Evolutionary conservation across 2,888 invertebrate species (phyloP), one percentile per base, ranked within the genome.

Genomic region (Ennomos quercinarius): DNA sequence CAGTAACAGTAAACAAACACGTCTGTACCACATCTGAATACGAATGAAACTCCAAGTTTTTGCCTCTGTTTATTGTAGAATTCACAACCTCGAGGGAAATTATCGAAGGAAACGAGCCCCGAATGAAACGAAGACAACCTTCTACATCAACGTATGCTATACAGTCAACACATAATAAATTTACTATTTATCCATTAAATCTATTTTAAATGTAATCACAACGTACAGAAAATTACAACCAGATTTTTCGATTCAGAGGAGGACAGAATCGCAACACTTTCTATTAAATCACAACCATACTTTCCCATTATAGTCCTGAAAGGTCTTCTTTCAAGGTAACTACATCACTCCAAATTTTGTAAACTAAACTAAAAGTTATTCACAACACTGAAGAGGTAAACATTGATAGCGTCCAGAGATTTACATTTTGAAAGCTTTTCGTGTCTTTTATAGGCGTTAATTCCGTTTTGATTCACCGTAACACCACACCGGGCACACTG

Each of bases 321-420:
- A 69, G 70, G 62, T 63, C 62, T 71, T 74, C 72, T 68, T 61
- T 61, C 61, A 63, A 68, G 68, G 55, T 60, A 66, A 72, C 83
- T 86, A 84, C 84, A 86, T 86, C 67, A 75, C 79, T 78, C 64
- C 74, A 55, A 63, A 73, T 64, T 71, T 73, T 69, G 70, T 78
- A 78, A 83, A 81, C 78, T 75, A 80, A 78, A 78, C 78, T 86
- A 84, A 78, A 60, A 64, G 76, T 80, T 83, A 87, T 86, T 91
- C 91, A 91, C 91, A 92, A 92, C 92, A 91, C 92, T 81, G 81
- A 82, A 89, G 92, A 92, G 91, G 91, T 92, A 91, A 89, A 89
- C 90, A 91, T 88, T 89, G 79, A 80, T 72, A 72, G 76, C 73
- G 77, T 81, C 74, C 74, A 77, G 61, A 74, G 72, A 78, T 76